Evolutionary conservation across 2,113 vertebrate genomes (phyloP), one percentile per base, ranked within the genome.

Genomic region (Indicator maculatus): DNA sequence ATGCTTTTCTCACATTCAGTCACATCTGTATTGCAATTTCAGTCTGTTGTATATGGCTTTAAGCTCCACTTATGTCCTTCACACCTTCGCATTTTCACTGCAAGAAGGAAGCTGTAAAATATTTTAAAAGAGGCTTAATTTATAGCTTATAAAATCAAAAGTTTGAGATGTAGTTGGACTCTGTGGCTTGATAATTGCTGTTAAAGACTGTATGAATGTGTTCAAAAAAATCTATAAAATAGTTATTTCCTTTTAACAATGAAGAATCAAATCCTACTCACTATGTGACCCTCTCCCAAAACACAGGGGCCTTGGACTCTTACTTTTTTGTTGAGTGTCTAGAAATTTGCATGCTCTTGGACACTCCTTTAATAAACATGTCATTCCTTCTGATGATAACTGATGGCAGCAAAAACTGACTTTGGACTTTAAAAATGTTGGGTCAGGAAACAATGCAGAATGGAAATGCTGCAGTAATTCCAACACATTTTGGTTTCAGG

Each of bases 401-500:
- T 23, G 12, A 9, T 53, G 58, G 44, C 30, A 80, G 52, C 16
- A 7, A 44, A 52, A 74, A 15, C 45, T 77, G 2, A 38, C 26
- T 84, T 87, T 93, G 66, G 87, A 31, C 47, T 93, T 82, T 60
- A 12, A 86, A 45, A 60, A 38, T 86, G 14, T 91, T 91, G 80
- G 92, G 52, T 85, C 59, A 86, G 28, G 82, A 88, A 83, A 69
- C n/a, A 61, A 6, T 16, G 20, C 28, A 9, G 45, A 80, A 12
- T 71, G 65, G 86, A 86, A 80, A 76, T 84, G 47, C 53, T 60
- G 71, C 69, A 70, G 94, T 97, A 96, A 97, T 96, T 93, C 74
- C 86, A 63, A 12, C 83, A 93, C 83, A 7, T 93, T 95, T 96
- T 91, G 60, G 90, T 97, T 97, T 94, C 97, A 99, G 99, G 99